Base-by-base conservation (phyloP, 2,888 invertebrate species). In the Amblyjoppa proteus region DNA sequence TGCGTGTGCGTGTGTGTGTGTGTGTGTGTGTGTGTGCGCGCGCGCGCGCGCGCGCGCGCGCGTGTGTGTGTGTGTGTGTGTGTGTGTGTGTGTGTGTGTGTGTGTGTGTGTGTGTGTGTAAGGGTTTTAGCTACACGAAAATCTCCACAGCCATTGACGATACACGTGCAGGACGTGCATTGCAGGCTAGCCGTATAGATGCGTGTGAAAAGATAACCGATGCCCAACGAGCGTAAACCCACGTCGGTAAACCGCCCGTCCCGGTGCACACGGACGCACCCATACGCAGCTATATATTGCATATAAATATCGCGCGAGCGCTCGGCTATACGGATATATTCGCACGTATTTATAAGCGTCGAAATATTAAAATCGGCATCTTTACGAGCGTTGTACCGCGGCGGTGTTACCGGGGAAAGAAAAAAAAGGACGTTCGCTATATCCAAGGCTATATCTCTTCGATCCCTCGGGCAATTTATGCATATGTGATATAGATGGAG, bases 361-460 rank as follows among this genome's bases (percentile, higher is more conserved):
- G 75, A 84, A 81, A 84, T 86, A 86, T 86, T 87, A 87, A 85
- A 87, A 87, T 82, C 84, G 73, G 82, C 56, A 74, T 77, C 85
- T 83, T 83, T 83, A 86, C 85, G 83, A 86, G 83, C 76, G 34
- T 49, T 69, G 76, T 70, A 31, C 70, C 75, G 74, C 20, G 51
- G 31, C 70, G 56, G 49, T 69, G 77, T 73, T 51, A 73, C 3
- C 58, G 58, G 80, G 49, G 20, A 0, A 20, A 20, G n/a, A 20
- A 20, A 20, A 71, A 76, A 49, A 82, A 53, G 74, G 53, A 64
- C 28, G 79, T 34, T 77, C 71, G 58, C 69, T 66, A 51, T 83
- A 85, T 85, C 68, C 71, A 70, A 79, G 61, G 76, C 85, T 80
- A 81, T 86, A 86, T 86, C 84, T 85, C 69, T 71, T 76, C 68